Conservation (phyloP, 2,797 vertebrate genomes). For the Rallus crepitans region DNA sequence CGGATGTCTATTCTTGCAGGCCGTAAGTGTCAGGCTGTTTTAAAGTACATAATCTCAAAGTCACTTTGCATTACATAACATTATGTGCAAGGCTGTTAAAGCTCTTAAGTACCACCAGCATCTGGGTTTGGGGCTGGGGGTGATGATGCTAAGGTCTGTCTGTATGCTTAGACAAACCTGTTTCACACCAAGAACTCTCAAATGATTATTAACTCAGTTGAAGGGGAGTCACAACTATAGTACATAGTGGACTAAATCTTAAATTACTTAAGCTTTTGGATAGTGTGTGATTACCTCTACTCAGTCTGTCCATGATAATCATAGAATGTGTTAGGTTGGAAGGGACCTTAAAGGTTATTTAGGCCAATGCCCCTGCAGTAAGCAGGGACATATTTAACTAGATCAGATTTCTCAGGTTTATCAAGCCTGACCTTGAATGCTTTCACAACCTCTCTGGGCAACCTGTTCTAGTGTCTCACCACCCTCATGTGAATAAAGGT, state of each 20-base stretch:
- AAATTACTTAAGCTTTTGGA: neutral
- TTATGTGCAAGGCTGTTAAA: neutral
- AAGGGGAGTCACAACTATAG: neutral
- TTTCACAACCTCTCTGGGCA: no score
- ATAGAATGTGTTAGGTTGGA: no score
- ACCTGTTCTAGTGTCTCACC: no score
- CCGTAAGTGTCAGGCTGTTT: neutral
- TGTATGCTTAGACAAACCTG: neutral
- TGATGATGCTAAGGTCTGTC: neutral
- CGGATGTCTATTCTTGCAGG: neutral
- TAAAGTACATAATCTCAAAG: neutral
- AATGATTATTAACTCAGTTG: neutral
- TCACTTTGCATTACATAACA: neutral
- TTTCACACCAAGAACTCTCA: neutral
- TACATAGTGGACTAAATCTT: neutral
- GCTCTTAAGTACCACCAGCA: neutral
- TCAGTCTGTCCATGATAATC: fast-evolving
- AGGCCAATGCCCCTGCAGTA: no score
- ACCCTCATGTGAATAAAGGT: neutral
- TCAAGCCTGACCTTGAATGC: no score
- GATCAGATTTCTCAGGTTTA: no score
- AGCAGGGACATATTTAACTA: no score
- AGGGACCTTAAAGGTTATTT: no score
- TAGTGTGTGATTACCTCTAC: neutral
- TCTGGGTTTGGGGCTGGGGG: neutral